Evolutionary conservation across 2,888 invertebrate species (phyloP).

Genomic region (Vanessa cardui): DNA sequence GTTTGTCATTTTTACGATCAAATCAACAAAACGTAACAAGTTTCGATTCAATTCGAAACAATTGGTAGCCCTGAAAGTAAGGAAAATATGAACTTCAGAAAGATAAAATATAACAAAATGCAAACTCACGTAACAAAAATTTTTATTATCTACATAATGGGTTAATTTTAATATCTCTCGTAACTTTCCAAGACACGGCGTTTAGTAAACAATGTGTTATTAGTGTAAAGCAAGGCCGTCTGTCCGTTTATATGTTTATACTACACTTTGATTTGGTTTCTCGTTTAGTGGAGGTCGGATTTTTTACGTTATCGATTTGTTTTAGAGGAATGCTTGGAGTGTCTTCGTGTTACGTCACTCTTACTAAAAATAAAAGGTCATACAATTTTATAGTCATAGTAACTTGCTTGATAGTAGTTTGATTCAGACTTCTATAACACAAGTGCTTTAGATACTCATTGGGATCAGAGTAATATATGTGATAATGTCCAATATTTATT

Average conservation of each 20-base stretch:
- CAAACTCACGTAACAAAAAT: conserved; percentile 11
- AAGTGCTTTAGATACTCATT: too few species aligned
- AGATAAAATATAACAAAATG: conserved; percentile 2
- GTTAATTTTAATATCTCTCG: conserved; percentile 30
- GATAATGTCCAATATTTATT: too few species aligned
- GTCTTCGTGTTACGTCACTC: background rate
- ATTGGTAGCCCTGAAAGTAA: background rate
- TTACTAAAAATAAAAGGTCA: background rate
- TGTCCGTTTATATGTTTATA: conserved; percentile 37
- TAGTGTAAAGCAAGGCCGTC: conserved; percentile 36
- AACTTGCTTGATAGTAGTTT: background rate
- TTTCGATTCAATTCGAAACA: too few species aligned
- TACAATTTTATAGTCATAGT: background rate
- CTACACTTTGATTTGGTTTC: conserved; percentile 34
- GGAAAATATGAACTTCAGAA: too few species aligned
- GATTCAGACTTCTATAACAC: too few species aligned
- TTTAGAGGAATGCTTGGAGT: conserved; percentile 3
- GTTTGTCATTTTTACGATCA: too few species aligned
- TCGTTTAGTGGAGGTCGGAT: conserved; percentile 21
- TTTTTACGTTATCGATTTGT: conserved; percentile 10
- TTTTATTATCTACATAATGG: conserved; percentile 32
- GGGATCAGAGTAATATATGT: too few species aligned
- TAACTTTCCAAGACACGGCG: conserved; percentile 26
- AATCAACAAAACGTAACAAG: too few species aligned
- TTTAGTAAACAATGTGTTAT: conserved; percentile 34